Percentiles rank a stretch among this genome's conserved stretches.
Conservation (phyloP, 1,140 invertebrate species). For the Orius insidiosus region DNA sequence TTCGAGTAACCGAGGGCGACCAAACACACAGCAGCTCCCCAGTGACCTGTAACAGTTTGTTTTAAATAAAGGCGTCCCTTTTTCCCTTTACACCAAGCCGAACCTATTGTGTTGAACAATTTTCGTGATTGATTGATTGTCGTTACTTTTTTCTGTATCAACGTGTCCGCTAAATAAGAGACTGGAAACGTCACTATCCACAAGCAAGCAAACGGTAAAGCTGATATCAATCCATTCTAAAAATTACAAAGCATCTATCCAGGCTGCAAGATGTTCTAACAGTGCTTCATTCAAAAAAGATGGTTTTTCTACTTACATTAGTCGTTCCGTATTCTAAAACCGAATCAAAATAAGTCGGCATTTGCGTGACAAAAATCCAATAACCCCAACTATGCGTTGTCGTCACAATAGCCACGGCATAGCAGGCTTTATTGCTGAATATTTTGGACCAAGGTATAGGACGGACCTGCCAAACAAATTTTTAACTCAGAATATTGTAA, state of each 20-base stretch:
- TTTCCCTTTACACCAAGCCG: too few species aligned
- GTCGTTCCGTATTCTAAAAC: conserved; percentile 23
- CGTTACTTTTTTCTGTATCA: conserved; percentile 19
- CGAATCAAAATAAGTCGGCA: conserved; percentile 52
- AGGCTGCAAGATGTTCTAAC: too few species aligned
- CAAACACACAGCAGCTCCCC: conserved; percentile 29
- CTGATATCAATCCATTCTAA: conserved; percentile 45
- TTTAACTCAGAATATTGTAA: neutral
- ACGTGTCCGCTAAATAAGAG: conserved; percentile 40
- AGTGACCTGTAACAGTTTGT: conserved; percentile 19
- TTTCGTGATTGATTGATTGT: conserved; percentile 4
- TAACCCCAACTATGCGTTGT: conserved; percentile 46
- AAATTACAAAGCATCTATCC: too few species aligned
- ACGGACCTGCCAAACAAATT: neutral
- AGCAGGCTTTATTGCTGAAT: conserved; percentile 39
- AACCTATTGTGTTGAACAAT: conserved; percentile 29
- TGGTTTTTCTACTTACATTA: conserved; percentile 1
- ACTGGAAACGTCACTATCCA: conserved; percentile 48
- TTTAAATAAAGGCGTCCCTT: neutral
- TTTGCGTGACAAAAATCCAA: conserved; percentile 47
- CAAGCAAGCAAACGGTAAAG: conserved; percentile 59
- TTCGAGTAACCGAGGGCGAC: conserved; percentile 23
- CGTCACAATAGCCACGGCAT: conserved; percentile 43
- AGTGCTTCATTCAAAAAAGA: too few species aligned
- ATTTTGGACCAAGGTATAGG: conserved; percentile 42